phyloP scores from a whole-genome alignment of 1,140 invertebrate species.

The Pseudobourletiella spinata region DNA sequence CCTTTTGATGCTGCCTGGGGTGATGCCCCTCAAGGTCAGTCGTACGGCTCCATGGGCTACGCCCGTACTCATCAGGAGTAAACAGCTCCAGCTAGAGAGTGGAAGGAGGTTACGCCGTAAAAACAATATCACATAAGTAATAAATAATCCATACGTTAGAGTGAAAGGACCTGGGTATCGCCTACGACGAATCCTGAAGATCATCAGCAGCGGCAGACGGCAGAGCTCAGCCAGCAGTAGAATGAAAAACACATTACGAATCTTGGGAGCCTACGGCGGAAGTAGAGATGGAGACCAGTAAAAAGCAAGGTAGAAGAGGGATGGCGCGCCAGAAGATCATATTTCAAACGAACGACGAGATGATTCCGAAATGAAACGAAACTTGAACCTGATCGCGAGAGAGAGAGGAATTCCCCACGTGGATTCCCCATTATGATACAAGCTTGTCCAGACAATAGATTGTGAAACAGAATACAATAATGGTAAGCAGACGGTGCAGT shows the following conservation, averaged over 20 bases:
- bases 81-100: not conserved
- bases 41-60: not conserved
- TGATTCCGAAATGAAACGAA: no score
- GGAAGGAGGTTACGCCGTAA: not conserved
- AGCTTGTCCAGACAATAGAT: no score
- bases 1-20: slow-evolving; percentile 6
- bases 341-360: no score
- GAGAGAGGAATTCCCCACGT: no score
- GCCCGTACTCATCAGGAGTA: not conserved
- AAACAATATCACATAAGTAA: not conserved
- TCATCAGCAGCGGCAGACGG: not conserved
- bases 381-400: no score
- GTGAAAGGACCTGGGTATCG: not conserved
- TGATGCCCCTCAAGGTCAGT: not conserved
- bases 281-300: not conserved
- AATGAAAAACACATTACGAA: no score
- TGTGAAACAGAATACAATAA: no score
- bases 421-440: no score
- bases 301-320: not conserved
- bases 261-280: no score
- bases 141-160: not conserved
- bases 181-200: not conserved
- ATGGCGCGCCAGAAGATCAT: not conserved
- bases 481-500: no score
- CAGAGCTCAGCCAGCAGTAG: not conserved